Conservation (phyloP, 2,797 vertebrate genomes). For the Characodon lateralis region DNA sequence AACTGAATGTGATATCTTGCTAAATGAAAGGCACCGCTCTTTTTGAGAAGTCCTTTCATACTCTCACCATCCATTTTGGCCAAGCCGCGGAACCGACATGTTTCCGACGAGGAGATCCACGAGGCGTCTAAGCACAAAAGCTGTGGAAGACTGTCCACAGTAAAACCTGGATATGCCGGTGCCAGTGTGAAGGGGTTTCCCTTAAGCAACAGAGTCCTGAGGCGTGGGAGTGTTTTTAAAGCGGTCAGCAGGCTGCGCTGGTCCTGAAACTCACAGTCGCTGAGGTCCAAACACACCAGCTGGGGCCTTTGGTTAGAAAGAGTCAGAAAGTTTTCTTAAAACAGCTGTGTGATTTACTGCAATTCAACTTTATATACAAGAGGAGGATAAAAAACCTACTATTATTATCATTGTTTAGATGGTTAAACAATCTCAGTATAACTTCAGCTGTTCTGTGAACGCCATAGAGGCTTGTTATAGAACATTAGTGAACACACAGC, state of each 20-base stretch:
- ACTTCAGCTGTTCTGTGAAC: not conserved
- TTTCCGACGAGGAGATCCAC: constrained; percentile 75
- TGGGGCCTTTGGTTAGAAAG: constrained; percentile 80
- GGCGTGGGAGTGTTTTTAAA: constrained; percentile 72
- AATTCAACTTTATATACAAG: not conserved
- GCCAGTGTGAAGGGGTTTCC: constrained; percentile 87
- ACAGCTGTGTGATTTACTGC: not conserved
- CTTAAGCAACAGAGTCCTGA: constrained; percentile 82
- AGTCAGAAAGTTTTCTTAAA: not conserved
- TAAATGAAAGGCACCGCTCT: not conserved
- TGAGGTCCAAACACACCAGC: constrained; percentile 88
- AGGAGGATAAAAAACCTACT: not conserved
- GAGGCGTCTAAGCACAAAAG: constrained; percentile 81
- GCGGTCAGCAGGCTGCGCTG: constrained; percentile 73
- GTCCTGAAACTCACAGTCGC: constrained; percentile 83
- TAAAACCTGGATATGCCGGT: constrained; percentile 84
- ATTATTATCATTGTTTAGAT: too few relatives aligned
- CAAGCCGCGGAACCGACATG: constrained; percentile 75
- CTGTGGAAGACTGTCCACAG: constrained; percentile 81
- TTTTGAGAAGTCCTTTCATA: not conserved
- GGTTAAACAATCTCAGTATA: too few relatives aligned
- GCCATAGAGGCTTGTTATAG: not conserved
- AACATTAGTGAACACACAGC: not conserved
- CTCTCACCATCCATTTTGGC: constrained; percentile 76
- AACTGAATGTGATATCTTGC: not conserved